phyloP scores from a whole-genome alignment of 2,113 vertebrate genomes.

The Euleptes europaea region DNA sequence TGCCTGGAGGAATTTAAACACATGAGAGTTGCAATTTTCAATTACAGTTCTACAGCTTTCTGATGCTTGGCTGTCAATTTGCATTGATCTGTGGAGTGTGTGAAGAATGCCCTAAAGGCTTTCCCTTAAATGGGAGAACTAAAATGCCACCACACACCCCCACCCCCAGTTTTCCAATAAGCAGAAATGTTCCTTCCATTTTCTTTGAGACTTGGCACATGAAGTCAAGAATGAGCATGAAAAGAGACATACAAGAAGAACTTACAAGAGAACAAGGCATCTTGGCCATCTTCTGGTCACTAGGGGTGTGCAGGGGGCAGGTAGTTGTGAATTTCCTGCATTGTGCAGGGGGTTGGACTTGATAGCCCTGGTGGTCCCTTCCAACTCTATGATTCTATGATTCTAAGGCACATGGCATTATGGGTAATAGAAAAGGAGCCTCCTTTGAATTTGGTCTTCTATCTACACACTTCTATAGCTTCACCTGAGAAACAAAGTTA shows the following conservation, averaged over 20 bases:
- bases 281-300: too few species aligned
- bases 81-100: background rate
- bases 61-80: constrained; percentile 37
- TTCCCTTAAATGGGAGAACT: constrained; percentile 27
- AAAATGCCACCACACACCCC: constrained; percentile 10
- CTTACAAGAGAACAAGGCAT: background rate
- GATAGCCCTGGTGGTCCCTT: too few species aligned
- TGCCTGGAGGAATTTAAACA: constrained; percentile 38
- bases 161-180: background rate
- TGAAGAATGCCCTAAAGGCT: constrained; percentile 35
- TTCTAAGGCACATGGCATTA: background rate
- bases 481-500: background rate
- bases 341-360: too few species aligned
- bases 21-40: constrained; percentile 16
- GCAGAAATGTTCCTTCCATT: constrained; percentile 11
- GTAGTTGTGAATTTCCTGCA: too few species aligned
- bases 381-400: too few species aligned
- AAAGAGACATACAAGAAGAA: background rate
- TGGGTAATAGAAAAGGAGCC: background rate
- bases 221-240: constrained; percentile 10
- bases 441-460: too few species aligned
- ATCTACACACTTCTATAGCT: background rate
- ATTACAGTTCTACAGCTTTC: background rate
- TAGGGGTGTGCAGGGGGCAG: too few species aligned
- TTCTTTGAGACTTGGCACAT: background rate